Percentiles rank a stretch among this genome's conserved stretches.
Evolutionary conservation across 2,113 vertebrate species (phyloP).

Genomic region (Isurus oxyrinchus): DNA sequence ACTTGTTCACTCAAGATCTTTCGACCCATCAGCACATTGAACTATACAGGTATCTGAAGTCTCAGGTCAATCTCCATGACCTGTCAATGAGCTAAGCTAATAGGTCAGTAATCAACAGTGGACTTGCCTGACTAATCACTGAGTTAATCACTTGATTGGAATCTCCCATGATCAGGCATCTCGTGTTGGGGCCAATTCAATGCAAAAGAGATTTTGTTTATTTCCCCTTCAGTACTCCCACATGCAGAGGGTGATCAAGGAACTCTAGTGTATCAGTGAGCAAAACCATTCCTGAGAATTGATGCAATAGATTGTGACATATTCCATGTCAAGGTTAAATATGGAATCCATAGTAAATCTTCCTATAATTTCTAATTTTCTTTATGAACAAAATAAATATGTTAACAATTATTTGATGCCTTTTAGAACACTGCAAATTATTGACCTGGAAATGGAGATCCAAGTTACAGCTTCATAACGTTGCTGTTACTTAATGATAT

Average conservation of each 20-base stretch:
- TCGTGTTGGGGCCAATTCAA: not conserved
- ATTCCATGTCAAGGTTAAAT: not conserved
- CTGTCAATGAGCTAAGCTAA: not conserved
- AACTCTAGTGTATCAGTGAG: not conserved
- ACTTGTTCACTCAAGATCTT: not conserved
- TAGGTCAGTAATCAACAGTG: not conserved
- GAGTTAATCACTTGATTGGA: not conserved
- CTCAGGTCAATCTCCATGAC: not conserved
- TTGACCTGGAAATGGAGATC: not conserved
- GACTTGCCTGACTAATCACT: not conserved
- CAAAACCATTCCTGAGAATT: not conserved
- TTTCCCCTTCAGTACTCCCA: not conserved
- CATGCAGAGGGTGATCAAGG: not conserved
- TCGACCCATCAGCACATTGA: not conserved
- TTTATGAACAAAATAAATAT: not conserved
- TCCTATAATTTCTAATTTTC: not conserved
- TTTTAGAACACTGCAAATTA: not conserved
- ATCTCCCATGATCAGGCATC: not conserved
- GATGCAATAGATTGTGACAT: not conserved
- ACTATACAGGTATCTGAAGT: not conserved
- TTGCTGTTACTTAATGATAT: not conserved
- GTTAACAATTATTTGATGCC: not conserved
- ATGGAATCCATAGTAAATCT: not conserved
- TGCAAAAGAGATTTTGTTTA: not conserved
- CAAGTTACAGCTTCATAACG: not conserved